Conservation (phyloP, 2,797 vertebrate species). For the Brachyrhaphis roseni region DNA sequence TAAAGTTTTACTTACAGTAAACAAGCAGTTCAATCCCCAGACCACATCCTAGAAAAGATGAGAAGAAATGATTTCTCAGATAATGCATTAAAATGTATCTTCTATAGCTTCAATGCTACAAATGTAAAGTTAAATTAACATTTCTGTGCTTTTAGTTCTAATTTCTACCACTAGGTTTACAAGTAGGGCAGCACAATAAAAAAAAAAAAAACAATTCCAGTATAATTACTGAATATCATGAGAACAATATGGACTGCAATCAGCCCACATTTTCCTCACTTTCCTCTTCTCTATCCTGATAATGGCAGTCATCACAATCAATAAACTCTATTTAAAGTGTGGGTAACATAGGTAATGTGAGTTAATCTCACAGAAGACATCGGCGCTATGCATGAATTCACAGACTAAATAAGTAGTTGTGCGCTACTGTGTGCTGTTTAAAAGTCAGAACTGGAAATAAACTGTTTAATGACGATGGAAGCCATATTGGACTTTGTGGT, state of each 20-base stretch:
- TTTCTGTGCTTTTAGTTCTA: not conserved
- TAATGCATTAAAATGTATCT: not conserved
- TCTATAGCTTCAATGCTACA: not conserved
- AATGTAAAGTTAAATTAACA: not conserved
- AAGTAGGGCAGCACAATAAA: no score
- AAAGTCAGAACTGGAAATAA: not conserved
- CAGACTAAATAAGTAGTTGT: not conserved
- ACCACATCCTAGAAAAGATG: slow-evolving; percentile 89
- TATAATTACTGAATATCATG: not conserved
- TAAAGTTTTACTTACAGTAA: slow-evolving; percentile 90
- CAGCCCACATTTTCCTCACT: not conserved
- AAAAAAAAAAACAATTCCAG: not conserved
- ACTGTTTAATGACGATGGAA: not conserved
- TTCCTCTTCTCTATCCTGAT: not conserved
- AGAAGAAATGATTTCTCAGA: not conserved
- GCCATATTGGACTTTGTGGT: not conserved
- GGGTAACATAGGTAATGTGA: not conserved
- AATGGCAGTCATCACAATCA: not conserved
- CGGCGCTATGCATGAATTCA: not conserved
- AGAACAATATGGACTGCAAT: not conserved
- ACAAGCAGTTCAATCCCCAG: slow-evolving; percentile 98
- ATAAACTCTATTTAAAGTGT: not conserved
- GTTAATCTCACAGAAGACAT: not conserved
- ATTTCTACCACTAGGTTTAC: not conserved
- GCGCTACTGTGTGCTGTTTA: not conserved